phyloP scores from a whole-genome alignment of 2,113 vertebrate genomes.

The Myxocyprinus asiaticus region DNA sequence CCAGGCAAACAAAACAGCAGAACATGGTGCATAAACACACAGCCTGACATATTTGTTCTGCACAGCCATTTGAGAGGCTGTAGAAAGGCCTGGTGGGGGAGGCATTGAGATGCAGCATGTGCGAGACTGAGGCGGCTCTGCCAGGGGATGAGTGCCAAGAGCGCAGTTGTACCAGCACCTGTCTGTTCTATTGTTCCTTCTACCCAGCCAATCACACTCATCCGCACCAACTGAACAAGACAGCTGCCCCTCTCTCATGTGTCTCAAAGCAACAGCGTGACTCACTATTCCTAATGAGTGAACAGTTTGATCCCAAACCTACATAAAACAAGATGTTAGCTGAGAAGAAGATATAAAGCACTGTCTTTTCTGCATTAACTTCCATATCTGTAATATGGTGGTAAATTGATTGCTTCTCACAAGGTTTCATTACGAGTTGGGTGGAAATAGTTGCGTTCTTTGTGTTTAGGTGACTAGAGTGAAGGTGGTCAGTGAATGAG shows the following conservation, averaged over 20 bases:
- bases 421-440: background rate
- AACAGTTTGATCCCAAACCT: conserved; percentile 4
- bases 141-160: conserved; percentile 36
- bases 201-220: background rate
- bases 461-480: conserved; percentile 19
- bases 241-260: conserved; percentile 45
- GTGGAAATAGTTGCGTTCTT: background rate
- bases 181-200: conserved; percentile 55
- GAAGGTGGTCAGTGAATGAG: conserved; percentile 56
- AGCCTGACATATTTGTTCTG: background rate
- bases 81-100: conserved; percentile 4
- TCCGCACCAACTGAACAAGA: conserved; percentile 21
- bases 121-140: conserved; percentile 14
- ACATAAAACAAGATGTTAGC: conserved; percentile 4
- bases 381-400: background rate
- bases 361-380: background rate
- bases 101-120: conserved; percentile 23
- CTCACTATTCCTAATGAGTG: background rate
- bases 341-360: background rate
- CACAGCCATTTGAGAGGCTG: background rate
- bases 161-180: conserved; percentile 54
- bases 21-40: background rate
- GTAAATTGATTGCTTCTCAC: background rate
- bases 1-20: conserved; percentile 12
- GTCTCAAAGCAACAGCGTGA: background rate